Conservation (phyloP, 2,797 vertebrate genomes). For the Heterohyrax brucei region DNA sequence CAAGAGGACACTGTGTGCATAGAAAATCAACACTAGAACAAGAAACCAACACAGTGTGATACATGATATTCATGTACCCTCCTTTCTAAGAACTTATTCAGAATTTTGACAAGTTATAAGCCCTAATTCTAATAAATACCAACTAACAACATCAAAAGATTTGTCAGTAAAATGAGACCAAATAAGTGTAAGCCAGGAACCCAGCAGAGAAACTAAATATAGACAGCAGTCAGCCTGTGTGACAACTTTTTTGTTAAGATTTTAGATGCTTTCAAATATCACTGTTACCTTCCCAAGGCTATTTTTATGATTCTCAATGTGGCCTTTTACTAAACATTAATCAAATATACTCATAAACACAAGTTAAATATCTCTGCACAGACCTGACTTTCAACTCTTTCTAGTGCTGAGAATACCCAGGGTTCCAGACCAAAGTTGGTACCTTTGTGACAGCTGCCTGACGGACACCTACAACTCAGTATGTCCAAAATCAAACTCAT, state of each 20-base stretch:
- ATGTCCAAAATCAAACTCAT: neutral
- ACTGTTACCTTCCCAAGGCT: neutral
- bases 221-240: neutral
- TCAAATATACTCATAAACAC: neutral
- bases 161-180: conserved; percentile 49
- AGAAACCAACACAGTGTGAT: conserved; percentile 58
- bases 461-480: neutral
- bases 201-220: conserved; percentile 37
- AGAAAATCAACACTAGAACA: conserved; percentile 58
- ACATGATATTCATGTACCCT: neutral
- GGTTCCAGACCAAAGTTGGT: neutral
- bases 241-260: conserved; percentile 17
- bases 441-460: neutral
- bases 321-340: conserved; percentile 19
- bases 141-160: conserved; percentile 55
- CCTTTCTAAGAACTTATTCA: conserved; percentile 36
- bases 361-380: neutral
- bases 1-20: neutral
- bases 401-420: neutral
- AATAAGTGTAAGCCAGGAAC: conserved; percentile 32
- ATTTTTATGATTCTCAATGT: neutral
- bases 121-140: conserved; percentile 48
- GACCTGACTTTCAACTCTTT: neutral
- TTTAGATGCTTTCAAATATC: conserved; percentile 46
- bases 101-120: conserved; percentile 44